These are phyloP conservation scores for Microchrysa polita DNA, from an alignment of 2,888 invertebrate species.

Conservation along the genomic window DNA sequence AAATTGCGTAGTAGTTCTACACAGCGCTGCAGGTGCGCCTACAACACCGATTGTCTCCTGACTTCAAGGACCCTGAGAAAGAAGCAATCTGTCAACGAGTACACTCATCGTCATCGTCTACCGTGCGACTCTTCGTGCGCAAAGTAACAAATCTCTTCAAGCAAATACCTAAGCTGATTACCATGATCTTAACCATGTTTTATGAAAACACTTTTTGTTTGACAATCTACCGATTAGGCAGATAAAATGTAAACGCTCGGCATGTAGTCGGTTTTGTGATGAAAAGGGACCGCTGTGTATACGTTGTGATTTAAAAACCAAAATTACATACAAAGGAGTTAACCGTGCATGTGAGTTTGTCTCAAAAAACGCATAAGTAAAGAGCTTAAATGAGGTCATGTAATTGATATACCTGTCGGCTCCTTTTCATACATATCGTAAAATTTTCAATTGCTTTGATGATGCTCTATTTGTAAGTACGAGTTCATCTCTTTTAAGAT, in stretches of 20 bases:
- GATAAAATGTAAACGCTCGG: constrained; percentile 25
- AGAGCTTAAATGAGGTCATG: constrained; percentile 26
- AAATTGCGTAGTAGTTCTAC: too few species aligned
- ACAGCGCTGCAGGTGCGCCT: too few species aligned
- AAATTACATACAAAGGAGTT: constrained; percentile 43
- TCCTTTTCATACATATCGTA: neutral
- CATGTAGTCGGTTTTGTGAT: constrained; percentile 30
- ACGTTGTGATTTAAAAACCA: constrained; percentile 40
- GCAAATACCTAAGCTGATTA: constrained; percentile 38
- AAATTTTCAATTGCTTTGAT: constrained; percentile 7
- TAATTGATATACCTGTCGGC: constrained; percentile 27
- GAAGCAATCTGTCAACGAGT: neutral
- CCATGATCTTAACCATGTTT: constrained; percentile 41
- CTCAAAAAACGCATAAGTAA: constrained; percentile 32
- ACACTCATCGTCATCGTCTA: neutral
- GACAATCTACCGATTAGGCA: constrained; percentile 36
- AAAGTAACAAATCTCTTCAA: constrained; percentile 7
- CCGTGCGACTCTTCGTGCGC: constrained; percentile 6
- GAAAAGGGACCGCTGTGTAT: constrained; percentile 23
- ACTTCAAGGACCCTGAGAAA: neutral
- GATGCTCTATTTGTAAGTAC: neutral
- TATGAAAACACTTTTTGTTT: constrained; percentile 38
- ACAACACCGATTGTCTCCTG: too few species aligned
- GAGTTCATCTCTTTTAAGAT: too few species aligned
- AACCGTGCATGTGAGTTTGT: constrained; percentile 45